Evolutionary conservation across 2,888 invertebrate species (phyloP), one percentile per base, ranked within the genome.

Genomic region (Platycheirus albimanus): DNA sequence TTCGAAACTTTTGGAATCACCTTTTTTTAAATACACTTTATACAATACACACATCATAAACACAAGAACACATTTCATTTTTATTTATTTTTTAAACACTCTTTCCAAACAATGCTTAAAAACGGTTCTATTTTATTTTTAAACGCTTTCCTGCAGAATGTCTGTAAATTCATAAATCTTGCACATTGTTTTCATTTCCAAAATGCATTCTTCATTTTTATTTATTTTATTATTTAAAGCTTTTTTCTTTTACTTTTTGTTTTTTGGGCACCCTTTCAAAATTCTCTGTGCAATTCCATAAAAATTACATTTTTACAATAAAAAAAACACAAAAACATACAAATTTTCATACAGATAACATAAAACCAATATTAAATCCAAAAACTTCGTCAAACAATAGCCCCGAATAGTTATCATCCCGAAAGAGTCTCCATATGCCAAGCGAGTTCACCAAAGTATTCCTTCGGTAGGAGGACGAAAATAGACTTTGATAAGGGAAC

Each of bases 371-470:
- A 74, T 67, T 47, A 70, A 45, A 75, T 49, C 7, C 24, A 38
- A 58, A 58, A 47, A 45, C 36, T 76, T 49, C 81, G 81, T 83
- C 72, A 78, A 83, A 77, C 56, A 89, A 88, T 90, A 91, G 91
- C 91, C 88, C 90, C 91, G 86, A 89, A 90, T 88, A 89, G 90
- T 86, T 91, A 91, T 88, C 92, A 92, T 92, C 91, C 92, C 86
- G 94, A 94, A 87, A 93, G 92, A 88, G 91, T 93, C 47, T 93
- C 94, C 88, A 90, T 91, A 86, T 87, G 87, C 70, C 88, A 88
- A 88, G 93, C 87, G 87, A 89, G 86, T 87, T 89, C 90, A 87
- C 90, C 91, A 85, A 88, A 90, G 86, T 90, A 88, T 88, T 89
- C 90, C 85, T 90, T 90, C 86, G 90, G 90, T 87, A 92, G 94